phyloP scores from a whole-genome alignment of 1,140 invertebrate genomes.

The Notospermus geniculatus region DNA sequence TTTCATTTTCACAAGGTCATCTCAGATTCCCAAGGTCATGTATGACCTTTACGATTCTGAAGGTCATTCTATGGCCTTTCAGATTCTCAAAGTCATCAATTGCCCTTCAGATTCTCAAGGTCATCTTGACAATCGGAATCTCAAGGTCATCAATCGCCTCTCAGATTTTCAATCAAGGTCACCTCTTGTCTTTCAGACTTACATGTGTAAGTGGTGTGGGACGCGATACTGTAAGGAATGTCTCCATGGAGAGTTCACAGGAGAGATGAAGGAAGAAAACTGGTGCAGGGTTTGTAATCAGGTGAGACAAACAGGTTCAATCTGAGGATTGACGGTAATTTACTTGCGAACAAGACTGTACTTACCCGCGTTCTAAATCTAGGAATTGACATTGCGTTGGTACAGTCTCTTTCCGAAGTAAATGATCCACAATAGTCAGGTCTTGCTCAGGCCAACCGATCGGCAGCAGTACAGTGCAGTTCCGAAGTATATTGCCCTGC shows the following conservation, averaged over 20 bases:
- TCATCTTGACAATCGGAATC: too few species aligned
- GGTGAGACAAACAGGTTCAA: slow-evolving; percentile 14
- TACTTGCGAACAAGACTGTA: too few species aligned
- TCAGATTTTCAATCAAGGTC: not conserved
- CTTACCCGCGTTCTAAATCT: too few species aligned
- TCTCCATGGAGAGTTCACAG: slow-evolving; percentile 38
- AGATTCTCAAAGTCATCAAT: too few species aligned
- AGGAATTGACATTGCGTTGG: not conserved
- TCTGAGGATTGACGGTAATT: not conserved
- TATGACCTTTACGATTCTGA: not conserved
- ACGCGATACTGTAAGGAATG: slow-evolving; percentile 45
- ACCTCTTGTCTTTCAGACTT: slow-evolving; percentile 31
- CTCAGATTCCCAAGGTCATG: not conserved
- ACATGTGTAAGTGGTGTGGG: slow-evolving; percentile 50
- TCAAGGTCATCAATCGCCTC: not conserved
- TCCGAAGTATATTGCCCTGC: too few species aligned
- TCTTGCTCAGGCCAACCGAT: too few species aligned
- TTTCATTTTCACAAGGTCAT: not conserved
- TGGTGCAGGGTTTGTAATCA: slow-evolving; percentile 38
- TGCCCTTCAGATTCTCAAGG: too few species aligned
- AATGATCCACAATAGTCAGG: too few species aligned
- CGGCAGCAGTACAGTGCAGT: too few species aligned
- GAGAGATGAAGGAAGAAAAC: slow-evolving; percentile 29
- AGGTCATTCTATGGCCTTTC: too few species aligned
- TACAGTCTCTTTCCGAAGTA: too few species aligned